Conservation (phyloP, 2,888 invertebrate genomes). For the Anorthoa munda region DNA sequence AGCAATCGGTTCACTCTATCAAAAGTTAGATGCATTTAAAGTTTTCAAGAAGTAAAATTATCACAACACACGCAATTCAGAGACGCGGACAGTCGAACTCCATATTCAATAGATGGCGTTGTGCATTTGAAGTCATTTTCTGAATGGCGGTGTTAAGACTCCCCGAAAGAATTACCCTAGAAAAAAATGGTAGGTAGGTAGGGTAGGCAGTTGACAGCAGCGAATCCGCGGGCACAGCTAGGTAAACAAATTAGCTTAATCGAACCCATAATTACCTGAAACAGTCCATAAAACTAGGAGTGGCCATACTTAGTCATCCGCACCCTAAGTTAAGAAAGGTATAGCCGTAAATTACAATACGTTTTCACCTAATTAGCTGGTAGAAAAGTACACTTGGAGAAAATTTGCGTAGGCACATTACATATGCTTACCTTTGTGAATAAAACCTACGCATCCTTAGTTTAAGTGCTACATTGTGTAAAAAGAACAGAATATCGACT, state of each 20-base stretch:
- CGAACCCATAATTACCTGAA: slow-evolving; percentile 51
- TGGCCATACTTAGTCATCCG: slow-evolving; percentile 30
- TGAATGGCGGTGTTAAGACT: no score
- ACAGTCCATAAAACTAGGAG: slow-evolving; percentile 45
- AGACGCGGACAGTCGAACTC: no score
- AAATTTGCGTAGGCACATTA: slow-evolving; percentile 38
- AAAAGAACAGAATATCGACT: slow-evolving; percentile 12
- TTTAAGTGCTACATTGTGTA: slow-evolving; percentile 11
- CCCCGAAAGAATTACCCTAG: no score
- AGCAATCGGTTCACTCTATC: no score
- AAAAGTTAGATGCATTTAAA: no score
- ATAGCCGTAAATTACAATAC: slow-evolving; percentile 33
- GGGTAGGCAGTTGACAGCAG: no score
- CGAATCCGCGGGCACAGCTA: no score
- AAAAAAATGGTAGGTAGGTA: no score
- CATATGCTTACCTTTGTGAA: slow-evolving; percentile 35
- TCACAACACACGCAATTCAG: no score
- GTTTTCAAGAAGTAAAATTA: no score
- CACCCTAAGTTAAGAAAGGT: slow-evolving; percentile 39
- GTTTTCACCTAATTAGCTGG: slow-evolving; percentile 40
- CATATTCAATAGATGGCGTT: no score
- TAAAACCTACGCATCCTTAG: slow-evolving; percentile 33
- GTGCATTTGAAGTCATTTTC: no score
- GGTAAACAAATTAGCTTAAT: slow-evolving; percentile 48
- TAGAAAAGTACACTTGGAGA: not conserved